Conservation (phyloP, 2,888 invertebrate genomes). For the Polymixis lichenea region DNA sequence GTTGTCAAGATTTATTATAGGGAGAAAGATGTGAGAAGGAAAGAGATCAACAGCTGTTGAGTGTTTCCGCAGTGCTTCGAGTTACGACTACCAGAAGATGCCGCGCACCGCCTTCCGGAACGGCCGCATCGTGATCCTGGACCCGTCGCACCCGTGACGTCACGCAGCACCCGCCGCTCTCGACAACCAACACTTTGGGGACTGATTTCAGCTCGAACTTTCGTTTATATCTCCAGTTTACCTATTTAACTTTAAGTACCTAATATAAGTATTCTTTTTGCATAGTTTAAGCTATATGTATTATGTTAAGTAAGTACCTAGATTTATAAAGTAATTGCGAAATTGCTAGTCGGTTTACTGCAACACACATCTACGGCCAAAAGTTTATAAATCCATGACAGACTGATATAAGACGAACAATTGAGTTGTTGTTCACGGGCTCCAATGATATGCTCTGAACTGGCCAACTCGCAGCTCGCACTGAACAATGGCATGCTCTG, state of each 20-base stretch:
- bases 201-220: slow-evolving; percentile 31
- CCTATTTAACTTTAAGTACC: neutral
- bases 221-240: slow-evolving; percentile 6
- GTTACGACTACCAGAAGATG: slow-evolving; percentile 65
- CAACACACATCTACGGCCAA: neutral
- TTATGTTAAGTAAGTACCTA: no score
- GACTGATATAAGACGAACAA: neutral
- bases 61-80: slow-evolving; percentile 50
- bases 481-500: neutral
- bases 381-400: neutral
- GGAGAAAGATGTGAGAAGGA: slow-evolving; percentile 35
- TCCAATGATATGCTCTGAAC: neutral
- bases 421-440: neutral
- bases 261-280: neutral
- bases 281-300: neutral
- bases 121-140: slow-evolving; percentile 76
- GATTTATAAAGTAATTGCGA: neutral
- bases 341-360: neutral
- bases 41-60: slow-evolving; percentile 42
- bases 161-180: neutral
- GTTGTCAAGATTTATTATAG: slow-evolving; percentile 62
- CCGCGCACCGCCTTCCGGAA: slow-evolving; percentile 73
- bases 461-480: no score
- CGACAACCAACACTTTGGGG: neutral
- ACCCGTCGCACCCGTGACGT: slow-evolving; percentile 28